Evolutionary conservation across 2,113 vertebrate genomes (phyloP), one percentile per base, ranked within the genome.

Genomic region (Gadus macrocephalus): DNA sequence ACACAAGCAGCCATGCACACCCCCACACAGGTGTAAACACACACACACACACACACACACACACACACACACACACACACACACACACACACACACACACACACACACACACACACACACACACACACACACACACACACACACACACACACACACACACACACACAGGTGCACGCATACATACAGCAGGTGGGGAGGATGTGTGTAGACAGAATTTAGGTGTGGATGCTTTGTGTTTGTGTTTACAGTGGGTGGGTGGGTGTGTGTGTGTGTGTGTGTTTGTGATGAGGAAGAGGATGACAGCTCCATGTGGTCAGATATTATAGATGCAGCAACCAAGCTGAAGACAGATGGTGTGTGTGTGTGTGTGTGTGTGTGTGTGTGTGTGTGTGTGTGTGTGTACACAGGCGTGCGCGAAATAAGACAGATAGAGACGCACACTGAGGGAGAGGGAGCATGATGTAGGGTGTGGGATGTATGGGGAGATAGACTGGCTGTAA

Each of bases 281-380:
- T 69, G 64, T 71, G 71, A 74, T 71, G 58, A 64, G 27, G 38
- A 53, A 62, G 17, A 65, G 69, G 63, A 66, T 71, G 75, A 79
- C 79, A 71, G 76, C 73, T 82, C 68, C 71, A 82, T 85, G 84
- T 82, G 78, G 74, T 71, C 77, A 49, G 66, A 71, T 71, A 83
- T 83, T 82, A 77, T 49, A n/a, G 56, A 76, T 70, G 69, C 70
- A 75, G 72, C 63, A 75, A 12, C 67, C 64, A 70, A 25, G 62
- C 53, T 35, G 72, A 9, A 75, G 73, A 80, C 80, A 87, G 75
- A 87, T 81, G 82, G 84, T 27, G 35, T 38, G 14, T 25, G 58
- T 35, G 22, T 63, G 56, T 27, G 56, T 63, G 53, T 38, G 25
- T 9, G 25, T 75, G 60, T 68, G 27, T 15, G 5, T 15, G 58